Evolutionary conservation across 1,140 invertebrate genomes (phyloP).

Genomic region (Drosophila biarmipes): DNA sequence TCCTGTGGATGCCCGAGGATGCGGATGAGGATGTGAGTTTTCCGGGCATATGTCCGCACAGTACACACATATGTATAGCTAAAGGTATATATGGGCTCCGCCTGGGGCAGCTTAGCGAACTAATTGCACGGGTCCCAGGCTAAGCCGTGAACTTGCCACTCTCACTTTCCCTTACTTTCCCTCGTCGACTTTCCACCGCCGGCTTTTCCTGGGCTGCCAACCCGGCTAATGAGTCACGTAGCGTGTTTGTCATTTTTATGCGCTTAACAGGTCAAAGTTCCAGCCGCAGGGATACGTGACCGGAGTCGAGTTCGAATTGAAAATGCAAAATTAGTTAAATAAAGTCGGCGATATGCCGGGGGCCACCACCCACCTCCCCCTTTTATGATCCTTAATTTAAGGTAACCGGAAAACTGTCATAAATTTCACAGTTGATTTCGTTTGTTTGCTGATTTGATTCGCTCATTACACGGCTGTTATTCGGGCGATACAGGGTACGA

Average conservation of each 20-base stretch:
- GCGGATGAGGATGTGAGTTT: slow-evolving; percentile 23
- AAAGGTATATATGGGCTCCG: slow-evolving; percentile 13
- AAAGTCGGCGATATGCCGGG: slow-evolving; percentile 24
- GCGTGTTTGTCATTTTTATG: slow-evolving; percentile 76
- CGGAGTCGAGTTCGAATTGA: slow-evolving; percentile 53
- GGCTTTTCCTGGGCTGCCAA: slow-evolving; percentile 14
- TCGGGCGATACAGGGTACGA: slow-evolving; percentile 4
- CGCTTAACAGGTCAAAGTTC: slow-evolving; percentile 63
- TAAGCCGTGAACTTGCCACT: slow-evolving; percentile 13
- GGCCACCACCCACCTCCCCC: background rate
- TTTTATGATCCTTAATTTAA: slow-evolving; percentile 1
- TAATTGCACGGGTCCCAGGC: slow-evolving; percentile 51
- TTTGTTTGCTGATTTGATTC: slow-evolving; percentile 37
- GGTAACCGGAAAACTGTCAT: slow-evolving; percentile 52
- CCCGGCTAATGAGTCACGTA: slow-evolving; percentile 72
- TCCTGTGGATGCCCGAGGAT: slow-evolving; percentile 26
- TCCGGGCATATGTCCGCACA: slow-evolving; percentile 6
- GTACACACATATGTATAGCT: slow-evolving; percentile 9
- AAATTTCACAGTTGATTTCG: slow-evolving; percentile 75
- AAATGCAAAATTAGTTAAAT: slow-evolving; percentile 75
- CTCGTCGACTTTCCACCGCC: background rate
- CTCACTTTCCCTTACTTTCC: background rate
- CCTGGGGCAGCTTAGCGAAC: slow-evolving; percentile 39
- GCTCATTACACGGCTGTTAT: slow-evolving; percentile 16
- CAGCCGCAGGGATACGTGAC: slow-evolving; percentile 67